phyloP scores from a whole-genome alignment of 2,888 invertebrate species.

The Fissipunctia ypsillon region DNA sequence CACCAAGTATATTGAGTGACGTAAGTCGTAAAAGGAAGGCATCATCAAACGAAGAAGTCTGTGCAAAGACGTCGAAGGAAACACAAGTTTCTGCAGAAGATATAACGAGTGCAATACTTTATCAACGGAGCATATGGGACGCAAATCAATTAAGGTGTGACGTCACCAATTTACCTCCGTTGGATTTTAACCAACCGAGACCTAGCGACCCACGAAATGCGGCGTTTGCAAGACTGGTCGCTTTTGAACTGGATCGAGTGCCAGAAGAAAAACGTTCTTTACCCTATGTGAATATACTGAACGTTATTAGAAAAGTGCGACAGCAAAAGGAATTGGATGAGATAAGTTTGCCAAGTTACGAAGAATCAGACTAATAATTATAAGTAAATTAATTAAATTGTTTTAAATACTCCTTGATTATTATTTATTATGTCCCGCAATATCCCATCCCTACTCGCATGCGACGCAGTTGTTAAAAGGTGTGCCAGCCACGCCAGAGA shows the following conservation, averaged over 20 bases:
- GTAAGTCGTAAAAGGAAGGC: conserved; percentile 35
- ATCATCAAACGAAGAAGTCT: conserved; percentile 29
- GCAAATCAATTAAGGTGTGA: conserved; percentile 23
- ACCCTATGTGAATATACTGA: no score
- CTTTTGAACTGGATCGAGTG: neutral
- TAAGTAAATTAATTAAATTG: conserved; percentile 2
- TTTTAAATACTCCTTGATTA: no score
- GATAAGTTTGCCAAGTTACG: no score
- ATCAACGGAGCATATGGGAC: conserved; percentile 38
- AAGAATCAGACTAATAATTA: no score
- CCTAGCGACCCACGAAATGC: conserved; percentile 32
- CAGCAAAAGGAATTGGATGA: no score
- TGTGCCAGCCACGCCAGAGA: conserved; percentile 12
- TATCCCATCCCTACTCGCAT: conserved; percentile 17
- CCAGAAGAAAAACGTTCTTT: no score
- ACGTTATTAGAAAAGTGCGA: no score
- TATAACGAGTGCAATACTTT: conserved; percentile 20
- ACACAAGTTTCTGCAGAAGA: conserved; percentile 34
- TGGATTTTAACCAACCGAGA: conserved; percentile 22
- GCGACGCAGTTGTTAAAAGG: no score
- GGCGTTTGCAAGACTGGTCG: conserved; percentile 38
- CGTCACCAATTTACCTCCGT: conserved; percentile 17
- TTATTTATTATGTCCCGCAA: no score
- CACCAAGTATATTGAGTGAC: conserved; percentile 31
- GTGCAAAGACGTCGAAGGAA: neutral